Base-by-base conservation (phyloP, 2,797 vertebrate species). In the Pangasius macronema region DNA sequence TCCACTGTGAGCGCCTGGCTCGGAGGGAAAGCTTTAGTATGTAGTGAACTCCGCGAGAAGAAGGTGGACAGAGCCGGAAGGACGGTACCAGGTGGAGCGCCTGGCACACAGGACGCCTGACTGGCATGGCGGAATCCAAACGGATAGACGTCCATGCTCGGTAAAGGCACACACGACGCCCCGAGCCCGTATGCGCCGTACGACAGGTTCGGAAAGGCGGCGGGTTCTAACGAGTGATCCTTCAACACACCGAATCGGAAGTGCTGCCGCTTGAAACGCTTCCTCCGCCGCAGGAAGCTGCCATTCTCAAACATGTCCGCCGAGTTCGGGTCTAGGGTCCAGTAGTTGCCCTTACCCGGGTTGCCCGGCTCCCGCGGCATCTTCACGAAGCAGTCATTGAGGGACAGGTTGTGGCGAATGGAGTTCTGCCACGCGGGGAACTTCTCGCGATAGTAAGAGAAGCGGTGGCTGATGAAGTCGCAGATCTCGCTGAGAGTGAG, bases 301-400 rank as follows among this genome's bases (percentile, higher is more conserved):
- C 97, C 97, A 90, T 97, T 96, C 93, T 96, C 97, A 86, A 98
- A 98, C 97, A 98, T 98, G 92, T 97, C 97, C 86, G 94, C 96
- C 30, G 97, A 97, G 91, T 97, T 97, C 4, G 97, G 97, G 85
- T 97, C 97, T 92, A 98, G 94, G 27, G 97, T 96, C 97, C 97
- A 98, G 93, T 97, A 96, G 94, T 95, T 97, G 86, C 97, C 97
- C 88, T 98, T 97, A 1, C 97, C 97, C 0, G 97, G 96, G 92
- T 97, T 97, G 1, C 97, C 97, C 0, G 97, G 97, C 90, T 97
- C 96, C n/a, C 97, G 92, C 53, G 97, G 95, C 92, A 96, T 96
- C 91, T 97, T 96, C 20, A 97, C 93, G 72, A 97, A 97, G 88
- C 96, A 97, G 93, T 97, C 96, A 87, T 97, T 97, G 0, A 97